Base-by-base conservation (phyloP, 2,113 vertebrate species). In the Thamnaconus septentrionalis region DNA sequence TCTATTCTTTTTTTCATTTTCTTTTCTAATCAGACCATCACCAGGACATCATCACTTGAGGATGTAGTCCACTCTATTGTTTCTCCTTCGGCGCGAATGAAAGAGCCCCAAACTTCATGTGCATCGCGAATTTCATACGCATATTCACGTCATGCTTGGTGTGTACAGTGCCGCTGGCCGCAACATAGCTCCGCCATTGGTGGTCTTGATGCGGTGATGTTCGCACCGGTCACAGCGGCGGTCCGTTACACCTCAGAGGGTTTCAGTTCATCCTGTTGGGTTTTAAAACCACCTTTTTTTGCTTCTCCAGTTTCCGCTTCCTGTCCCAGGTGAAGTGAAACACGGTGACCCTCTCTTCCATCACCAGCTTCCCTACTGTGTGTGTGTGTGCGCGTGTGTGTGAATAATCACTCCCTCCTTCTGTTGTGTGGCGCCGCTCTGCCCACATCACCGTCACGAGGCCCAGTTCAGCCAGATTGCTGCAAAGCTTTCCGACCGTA, bases 191-290 rank as follows among this genome's bases (percentile, higher is more conserved):
- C 18, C 18, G 18, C 18, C 18, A 31, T 31, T 31, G 18, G 18
- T 2, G 18, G 18, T 31, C 18, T 31, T 2, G 18, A 55, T 71
- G 61, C 62, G 64, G 71, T 49, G 65, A 75, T 62, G 18, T 47
- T 8, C 44, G 56, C 53, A 59, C 54, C 49, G 64, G 55, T 51
- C 66, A 60, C 52, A 41, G 18, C 64, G 7, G 12, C 11, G 58
- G 58, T 67, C 50, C 40, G 53, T 66, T 58, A 45, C 42, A 47
- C 54, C 39, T 6, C 1, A 55, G 56, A 54, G 50, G 43, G 59
- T 53, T 39, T 78, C 72, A 58, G 51, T 85, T 66, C 63, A 71
- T 76, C 66, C 18, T 55, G 51, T 31, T 56, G 18, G 7, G 48
- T 31, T 31, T 31, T 31, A 2, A 31, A 31, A 31, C 1, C 18